A percentile compares a stretch with the other conserved stretches of the same genome.
Conservation (phyloP, 2,113 vertebrate genomes). For the Tonatia bakeri region DNA sequence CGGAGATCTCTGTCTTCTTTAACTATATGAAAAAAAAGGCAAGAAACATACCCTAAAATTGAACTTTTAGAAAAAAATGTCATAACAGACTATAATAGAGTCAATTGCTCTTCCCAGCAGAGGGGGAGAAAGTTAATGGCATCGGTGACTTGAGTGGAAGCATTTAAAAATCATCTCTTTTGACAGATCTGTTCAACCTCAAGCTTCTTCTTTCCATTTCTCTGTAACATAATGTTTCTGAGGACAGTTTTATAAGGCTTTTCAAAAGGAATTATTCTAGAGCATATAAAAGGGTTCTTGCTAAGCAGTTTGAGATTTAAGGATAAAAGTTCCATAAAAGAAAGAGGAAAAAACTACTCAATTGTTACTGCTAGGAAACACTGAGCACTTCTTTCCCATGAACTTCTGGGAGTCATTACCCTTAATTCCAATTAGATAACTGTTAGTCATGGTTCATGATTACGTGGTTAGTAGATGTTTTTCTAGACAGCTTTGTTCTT, state of each 20-base stretch:
- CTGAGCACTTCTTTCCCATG: not conserved
- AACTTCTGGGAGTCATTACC: constrained; percentile 13
- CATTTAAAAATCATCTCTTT: not conserved
- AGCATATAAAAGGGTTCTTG: not conserved
- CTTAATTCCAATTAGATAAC: constrained; percentile 47
- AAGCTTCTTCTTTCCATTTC: not conserved
- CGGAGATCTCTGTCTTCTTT: constrained; percentile 10
- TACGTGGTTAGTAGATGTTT: constrained; percentile 28
- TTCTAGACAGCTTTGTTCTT: constrained; percentile 50
- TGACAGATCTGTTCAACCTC: not conserved
- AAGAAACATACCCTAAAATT: not conserved
- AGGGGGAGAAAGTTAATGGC: not conserved
- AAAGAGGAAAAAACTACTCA: not conserved
- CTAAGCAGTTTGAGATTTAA: not conserved
- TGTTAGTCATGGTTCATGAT: constrained; percentile 52
- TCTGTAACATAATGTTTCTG: not conserved
- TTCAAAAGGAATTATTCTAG: not conserved
- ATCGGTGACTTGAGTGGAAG: not conserved
- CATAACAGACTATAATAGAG: not conserved
- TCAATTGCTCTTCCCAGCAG: not conserved
- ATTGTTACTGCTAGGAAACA: not conserved
- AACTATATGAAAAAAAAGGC: constrained; percentile 34
- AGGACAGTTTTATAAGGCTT: not conserved
- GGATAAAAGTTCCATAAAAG: not conserved
- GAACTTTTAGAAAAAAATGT: not conserved